Conservation (phyloP, 1,140 invertebrate species). For the Camponotus vicinus region DNA sequence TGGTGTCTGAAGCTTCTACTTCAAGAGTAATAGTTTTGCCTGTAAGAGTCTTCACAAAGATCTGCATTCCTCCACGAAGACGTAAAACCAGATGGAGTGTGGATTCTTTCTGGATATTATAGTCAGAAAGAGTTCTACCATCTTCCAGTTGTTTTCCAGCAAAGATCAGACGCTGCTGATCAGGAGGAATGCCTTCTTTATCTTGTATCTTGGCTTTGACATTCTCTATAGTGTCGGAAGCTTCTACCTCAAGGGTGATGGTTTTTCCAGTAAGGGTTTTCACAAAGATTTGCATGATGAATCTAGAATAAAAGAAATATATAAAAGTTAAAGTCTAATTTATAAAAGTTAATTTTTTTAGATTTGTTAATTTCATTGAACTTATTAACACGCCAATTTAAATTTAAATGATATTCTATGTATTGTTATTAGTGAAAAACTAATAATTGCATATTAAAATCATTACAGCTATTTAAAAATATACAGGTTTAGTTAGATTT, state of each 20-base stretch:
- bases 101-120: slow-evolving; percentile 88
- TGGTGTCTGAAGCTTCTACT: slow-evolving; percentile 13
- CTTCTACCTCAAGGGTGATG: slow-evolving; percentile 91
- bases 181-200: slow-evolving; percentile 89
- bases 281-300: slow-evolving; percentile 90
- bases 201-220: slow-evolving; percentile 92
- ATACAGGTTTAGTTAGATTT: too few relatives aligned
- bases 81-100: slow-evolving; percentile 54
- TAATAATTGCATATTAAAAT: neutral
- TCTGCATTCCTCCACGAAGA: slow-evolving; percentile 86
- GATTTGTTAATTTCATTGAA: neutral
- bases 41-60: slow-evolving; percentile 86
- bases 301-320: slow-evolving; percentile 82
- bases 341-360: slow-evolving; percentile 2
- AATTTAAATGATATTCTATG: neutral
- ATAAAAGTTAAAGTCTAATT: too few relatives aligned
- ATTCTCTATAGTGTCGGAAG: slow-evolving; percentile 92
- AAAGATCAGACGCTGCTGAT: slow-evolving; percentile 90
- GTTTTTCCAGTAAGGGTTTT: slow-evolving; percentile 92
- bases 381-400: neutral
- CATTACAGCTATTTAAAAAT: too few relatives aligned
- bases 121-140: slow-evolving; percentile 88
- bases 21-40: slow-evolving; percentile 86
- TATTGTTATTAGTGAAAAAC: neutral
- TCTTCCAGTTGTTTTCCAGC: slow-evolving; percentile 91